These are phyloP conservation scores for Phrynocephalus guinanensis DNA, from an alignment of 2,797 vertebrate species.

Conservation along the genomic window DNA sequence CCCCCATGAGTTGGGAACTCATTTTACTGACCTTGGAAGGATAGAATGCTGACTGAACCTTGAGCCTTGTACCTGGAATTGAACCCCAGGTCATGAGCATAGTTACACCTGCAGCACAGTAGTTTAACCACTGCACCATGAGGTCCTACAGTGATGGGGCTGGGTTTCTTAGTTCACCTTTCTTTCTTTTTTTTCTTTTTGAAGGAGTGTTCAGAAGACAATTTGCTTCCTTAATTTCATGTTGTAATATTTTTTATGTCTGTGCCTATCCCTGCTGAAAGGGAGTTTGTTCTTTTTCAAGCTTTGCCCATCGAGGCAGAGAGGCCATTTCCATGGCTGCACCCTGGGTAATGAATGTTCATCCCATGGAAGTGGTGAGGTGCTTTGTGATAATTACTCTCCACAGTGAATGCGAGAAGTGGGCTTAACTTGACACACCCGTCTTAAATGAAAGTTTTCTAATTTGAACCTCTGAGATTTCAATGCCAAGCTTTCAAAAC, in stretches of 20 bases:
- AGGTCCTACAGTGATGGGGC: not conserved
- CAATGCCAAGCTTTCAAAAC: not conserved
- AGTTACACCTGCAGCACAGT: too few species aligned
- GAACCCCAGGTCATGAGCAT: too few species aligned
- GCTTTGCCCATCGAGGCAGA: not conserved
- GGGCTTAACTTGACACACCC: not conserved
- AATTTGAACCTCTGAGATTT: not conserved
- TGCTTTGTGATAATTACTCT: not conserved
- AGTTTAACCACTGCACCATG: too few species aligned
- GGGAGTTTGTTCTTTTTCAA: not conserved
- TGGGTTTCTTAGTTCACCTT: not conserved
- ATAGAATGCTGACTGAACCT: too few species aligned
- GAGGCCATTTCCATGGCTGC: not conserved
- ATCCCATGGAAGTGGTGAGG: not conserved
- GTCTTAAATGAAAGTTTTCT: not conserved
- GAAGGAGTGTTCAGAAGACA: not conserved
- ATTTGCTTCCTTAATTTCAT: not conserved
- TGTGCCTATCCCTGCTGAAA: not conserved
- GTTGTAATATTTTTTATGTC: not conserved
- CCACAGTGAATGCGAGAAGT: not conserved
- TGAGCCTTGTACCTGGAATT: too few species aligned
- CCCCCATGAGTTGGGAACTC: too few species aligned
- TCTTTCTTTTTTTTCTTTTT: too few species aligned
- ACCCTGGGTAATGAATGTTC: not conserved
- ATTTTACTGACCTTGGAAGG: too few species aligned